Evolutionary conservation across 2,888 invertebrate species (phyloP).

Genomic region (Drosophila formosana): DNA sequence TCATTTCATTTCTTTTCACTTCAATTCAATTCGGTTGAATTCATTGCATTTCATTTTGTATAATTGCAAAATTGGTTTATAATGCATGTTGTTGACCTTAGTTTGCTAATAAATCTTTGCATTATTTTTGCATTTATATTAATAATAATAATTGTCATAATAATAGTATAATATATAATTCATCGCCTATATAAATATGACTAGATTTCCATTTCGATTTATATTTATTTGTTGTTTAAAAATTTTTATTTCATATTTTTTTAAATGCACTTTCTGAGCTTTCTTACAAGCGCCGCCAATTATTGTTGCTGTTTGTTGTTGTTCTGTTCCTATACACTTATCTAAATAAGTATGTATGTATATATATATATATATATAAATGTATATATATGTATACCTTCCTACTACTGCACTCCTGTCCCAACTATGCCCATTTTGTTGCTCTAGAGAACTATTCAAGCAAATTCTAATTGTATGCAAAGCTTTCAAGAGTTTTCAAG

Average conservation of each 20-base stretch:
- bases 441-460: slow-evolving; percentile 67
- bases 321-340: slow-evolving; percentile 48
- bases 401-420: slow-evolving; percentile 49
- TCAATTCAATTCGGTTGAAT: slow-evolving; percentile 30
- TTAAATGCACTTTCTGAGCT: slow-evolving; percentile 84
- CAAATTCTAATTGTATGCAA: slow-evolving; percentile 73
- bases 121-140: slow-evolving; percentile 56
- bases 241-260: slow-evolving; percentile 51
- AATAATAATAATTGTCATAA: slow-evolving; percentile 78
- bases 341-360: slow-evolving; percentile 34
- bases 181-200: slow-evolving; percentile 68
- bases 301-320: slow-evolving; percentile 81
- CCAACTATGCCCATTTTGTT: slow-evolving; percentile 63
- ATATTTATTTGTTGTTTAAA: slow-evolving; percentile 55
- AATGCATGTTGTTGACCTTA: slow-evolving; percentile 55
- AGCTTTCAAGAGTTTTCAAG: slow-evolving; percentile 62
- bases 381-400: slow-evolving; percentile 58
- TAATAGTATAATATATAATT: slow-evolving; percentile 63
- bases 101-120: slow-evolving; percentile 66
- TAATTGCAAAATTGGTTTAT: slow-evolving; percentile 67
- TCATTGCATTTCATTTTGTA: slow-evolving; percentile 41
- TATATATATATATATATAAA: slow-evolving; percentile 48
- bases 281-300: slow-evolving; percentile 84
- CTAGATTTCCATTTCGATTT: slow-evolving; percentile 46
- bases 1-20: slow-evolving; percentile 18